These are phyloP conservation scores for Struthidea cinerea DNA, from an alignment of 2,113 vertebrate species.

Conservation along the genomic window DNA sequence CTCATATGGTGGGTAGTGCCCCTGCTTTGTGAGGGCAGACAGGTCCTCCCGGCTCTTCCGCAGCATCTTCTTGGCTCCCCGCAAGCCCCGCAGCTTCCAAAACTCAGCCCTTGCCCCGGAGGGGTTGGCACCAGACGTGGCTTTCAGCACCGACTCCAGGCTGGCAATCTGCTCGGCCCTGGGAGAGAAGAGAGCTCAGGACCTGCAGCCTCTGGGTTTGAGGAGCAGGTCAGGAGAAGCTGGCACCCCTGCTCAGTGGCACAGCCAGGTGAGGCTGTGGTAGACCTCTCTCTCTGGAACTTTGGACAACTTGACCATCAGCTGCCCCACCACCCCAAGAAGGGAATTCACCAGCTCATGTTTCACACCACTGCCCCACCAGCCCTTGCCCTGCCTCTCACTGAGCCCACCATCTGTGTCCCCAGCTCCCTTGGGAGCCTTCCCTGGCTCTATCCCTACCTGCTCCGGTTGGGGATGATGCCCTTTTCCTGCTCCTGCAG, in stretches of 20 bases:
- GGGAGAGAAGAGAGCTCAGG: not conserved
- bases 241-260: accelerated
- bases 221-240: not conserved
- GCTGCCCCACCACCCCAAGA: not conserved
- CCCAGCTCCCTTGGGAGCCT: not conserved
- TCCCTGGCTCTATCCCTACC: constrained; percentile 62
- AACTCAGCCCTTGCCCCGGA: constrained; percentile 86
- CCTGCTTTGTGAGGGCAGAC: constrained; percentile 89
- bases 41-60: constrained; percentile 87
- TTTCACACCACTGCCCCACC: not conserved
- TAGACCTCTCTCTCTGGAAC: not conserved
- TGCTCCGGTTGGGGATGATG: constrained; percentile 86
- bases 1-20: constrained; percentile 90
- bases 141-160: constrained; percentile 78
- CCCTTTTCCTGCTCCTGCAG: constrained; percentile 89
- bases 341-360: not conserved
- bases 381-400: not conserved
- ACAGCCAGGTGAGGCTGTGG: not conserved
- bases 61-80: constrained; percentile 85
- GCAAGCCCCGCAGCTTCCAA: constrained; percentile 93
- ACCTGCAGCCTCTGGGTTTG: not conserved
- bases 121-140: constrained; percentile 6
- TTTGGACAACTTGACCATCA: not conserved
- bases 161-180: constrained; percentile 89
- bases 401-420: not conserved